A percentile compares a stretch with the other conserved stretches of the same genome.
Conservation (phyloP, 2,797 vertebrate genomes). For the Passerculus sandwichensis region DNA sequence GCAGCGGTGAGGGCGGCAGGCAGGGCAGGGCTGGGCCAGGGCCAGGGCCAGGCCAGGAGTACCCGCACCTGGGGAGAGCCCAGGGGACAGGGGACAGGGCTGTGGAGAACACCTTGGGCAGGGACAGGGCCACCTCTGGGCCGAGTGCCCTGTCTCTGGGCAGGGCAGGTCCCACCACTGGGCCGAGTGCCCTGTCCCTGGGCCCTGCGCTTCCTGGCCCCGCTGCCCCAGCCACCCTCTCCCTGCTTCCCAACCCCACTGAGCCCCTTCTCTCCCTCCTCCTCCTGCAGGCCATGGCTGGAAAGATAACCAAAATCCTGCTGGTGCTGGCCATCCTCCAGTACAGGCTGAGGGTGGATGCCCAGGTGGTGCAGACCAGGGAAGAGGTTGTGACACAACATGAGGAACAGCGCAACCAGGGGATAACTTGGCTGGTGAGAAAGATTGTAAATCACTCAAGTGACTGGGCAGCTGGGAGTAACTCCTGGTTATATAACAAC, state of each 20-base stretch:
- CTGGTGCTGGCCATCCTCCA: not conserved
- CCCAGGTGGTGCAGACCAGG: accelerated
- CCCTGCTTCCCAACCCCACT: too few species aligned
- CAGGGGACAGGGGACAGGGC: not conserved
- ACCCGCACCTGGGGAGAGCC: not conserved
- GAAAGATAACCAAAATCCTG: not conserved
- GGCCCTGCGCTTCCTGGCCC: not conserved
- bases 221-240: accelerated
- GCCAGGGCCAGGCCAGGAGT: not conserved
- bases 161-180: accelerated
- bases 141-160: too few species aligned
- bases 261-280: not conserved
- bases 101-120: not conserved
- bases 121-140: too few species aligned
- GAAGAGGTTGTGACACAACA: not conserved
- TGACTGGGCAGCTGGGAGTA: not conserved
- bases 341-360: accelerated
- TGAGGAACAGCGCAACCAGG: not conserved
- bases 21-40: too few species aligned
- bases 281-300: not conserved
- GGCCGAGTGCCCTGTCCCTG: accelerated
- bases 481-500: not conserved
- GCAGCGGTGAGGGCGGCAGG: not conserved
- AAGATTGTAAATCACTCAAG: not conserved
- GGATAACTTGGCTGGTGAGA: not conserved